A percentile compares a stretch with the other conserved stretches of the same genome.
These are phyloP conservation scores for Coturnix japonica DNA, from an alignment of 2,113 vertebrate genomes.

Conservation along the genomic window DNA sequence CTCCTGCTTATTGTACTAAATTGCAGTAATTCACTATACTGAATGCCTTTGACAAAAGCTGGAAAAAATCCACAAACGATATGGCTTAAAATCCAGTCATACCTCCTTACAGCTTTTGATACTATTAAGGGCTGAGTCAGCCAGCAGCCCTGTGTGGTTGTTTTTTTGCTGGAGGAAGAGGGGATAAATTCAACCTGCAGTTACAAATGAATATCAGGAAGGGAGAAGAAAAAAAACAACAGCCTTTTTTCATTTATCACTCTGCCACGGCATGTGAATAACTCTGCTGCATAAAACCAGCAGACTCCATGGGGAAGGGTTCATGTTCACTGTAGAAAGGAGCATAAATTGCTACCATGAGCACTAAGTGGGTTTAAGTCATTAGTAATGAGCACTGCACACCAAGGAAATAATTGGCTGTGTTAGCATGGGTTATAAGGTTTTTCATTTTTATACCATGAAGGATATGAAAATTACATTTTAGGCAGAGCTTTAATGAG, in stretches of 20 bases:
- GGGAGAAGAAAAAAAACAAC: background rate
- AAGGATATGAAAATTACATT: background rate
- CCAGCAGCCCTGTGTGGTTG: background rate
- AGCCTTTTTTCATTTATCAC: background rate
- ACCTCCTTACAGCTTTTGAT: background rate
- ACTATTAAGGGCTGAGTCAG: background rate
- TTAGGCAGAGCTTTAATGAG: background rate
- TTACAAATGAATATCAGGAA: background rate
- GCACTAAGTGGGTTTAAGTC: background rate
- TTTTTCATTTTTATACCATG: background rate
- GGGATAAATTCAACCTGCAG: background rate
- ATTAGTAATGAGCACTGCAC: background rate
- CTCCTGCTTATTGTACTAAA: background rate
- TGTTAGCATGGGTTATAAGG: background rate
- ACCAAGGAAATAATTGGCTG: background rate
- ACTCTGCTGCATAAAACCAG: background rate
- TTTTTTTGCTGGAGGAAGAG: background rate
- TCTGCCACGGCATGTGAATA: background rate
- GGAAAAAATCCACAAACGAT: background rate
- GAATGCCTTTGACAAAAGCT: background rate
- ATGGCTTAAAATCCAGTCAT: background rate
- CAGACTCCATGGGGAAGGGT: background rate
- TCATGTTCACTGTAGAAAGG: background rate
- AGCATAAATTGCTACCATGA: conserved; percentile 1
- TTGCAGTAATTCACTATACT: background rate